These are phyloP conservation scores for Thamnophis sirtalis DNA, from an alignment of 2,113 vertebrate genomes.

Conservation along the genomic window DNA sequence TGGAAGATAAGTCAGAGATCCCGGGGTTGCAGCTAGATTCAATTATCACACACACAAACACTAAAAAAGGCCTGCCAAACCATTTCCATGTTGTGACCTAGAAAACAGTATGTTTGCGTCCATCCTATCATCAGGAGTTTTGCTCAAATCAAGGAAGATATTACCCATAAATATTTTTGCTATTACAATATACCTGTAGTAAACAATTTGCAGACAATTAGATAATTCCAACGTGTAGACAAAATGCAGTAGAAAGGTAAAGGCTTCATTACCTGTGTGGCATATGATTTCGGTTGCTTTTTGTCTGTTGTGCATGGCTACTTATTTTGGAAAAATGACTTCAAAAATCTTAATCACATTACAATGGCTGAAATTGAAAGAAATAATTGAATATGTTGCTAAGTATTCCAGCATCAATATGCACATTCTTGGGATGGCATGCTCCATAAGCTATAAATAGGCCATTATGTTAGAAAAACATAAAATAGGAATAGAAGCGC, in stretches of 20 bases:
- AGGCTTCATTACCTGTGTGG: neutral
- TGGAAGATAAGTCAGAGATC: neutral
- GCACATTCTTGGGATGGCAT: slow-evolving; percentile 2
- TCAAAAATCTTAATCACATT: rapidly evolving
- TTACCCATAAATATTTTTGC: neutral
- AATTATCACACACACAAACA: neutral
- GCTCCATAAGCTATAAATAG: neutral
- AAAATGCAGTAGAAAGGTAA: neutral
- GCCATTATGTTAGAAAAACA: rapidly evolving
- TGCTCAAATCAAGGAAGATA: neutral
- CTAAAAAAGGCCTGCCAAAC: neutral
- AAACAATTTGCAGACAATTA: neutral
- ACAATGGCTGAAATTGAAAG: neutral
- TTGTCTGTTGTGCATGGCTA: neutral
- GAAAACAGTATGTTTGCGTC: neutral
- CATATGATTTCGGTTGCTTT: neutral
- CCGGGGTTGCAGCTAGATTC: neutral
- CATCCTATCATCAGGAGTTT: neutral
- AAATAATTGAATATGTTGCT: neutral
- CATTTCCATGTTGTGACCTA: neutral
- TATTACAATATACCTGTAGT: neutral
- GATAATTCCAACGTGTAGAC: neutral
- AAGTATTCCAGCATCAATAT: rapidly evolving
- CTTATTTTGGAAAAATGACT: neutral
- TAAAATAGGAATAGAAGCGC: neutral